A percentile compares a stretch with the other conserved stretches of the same genome.
Conservation (phyloP, 2,888 invertebrate genomes). For the Mellilla xanthometata region DNA sequence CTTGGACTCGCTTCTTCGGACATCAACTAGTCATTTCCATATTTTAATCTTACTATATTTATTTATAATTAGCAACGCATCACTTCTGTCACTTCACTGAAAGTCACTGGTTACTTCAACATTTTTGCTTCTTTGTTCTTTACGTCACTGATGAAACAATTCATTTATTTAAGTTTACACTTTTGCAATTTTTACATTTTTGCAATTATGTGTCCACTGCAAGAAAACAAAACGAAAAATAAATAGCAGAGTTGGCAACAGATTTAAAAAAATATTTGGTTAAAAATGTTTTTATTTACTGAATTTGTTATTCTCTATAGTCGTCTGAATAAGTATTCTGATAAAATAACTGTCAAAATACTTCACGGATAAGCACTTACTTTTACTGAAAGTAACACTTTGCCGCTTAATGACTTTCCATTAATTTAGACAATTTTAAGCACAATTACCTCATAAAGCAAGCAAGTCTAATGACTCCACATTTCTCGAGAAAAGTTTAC, state of each 20-base stretch:
- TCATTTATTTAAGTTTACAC: no score
- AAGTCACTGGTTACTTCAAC: background rate
- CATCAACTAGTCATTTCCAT: conserved; percentile 53
- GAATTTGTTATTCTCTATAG: no score
- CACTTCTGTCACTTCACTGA: conserved; percentile 8
- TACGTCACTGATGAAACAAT: no score
- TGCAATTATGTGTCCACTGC: no score
- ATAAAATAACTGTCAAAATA: no score
- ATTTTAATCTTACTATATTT: conserved; percentile 23
- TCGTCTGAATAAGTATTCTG: no score
- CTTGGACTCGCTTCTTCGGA: conserved; percentile 39
- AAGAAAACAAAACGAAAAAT: no score
- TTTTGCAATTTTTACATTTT: no score
- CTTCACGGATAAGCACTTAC: background rate
- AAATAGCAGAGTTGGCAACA: no score
- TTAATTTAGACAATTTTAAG: conserved; percentile 11
- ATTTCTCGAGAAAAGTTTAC: conserved; percentile 43
- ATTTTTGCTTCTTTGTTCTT: no score
- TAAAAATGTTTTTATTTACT: no score
- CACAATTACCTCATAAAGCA: conserved; percentile 14
- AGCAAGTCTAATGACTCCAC: conserved; percentile 11
- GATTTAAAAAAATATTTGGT: no score
- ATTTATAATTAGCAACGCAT: conserved; percentile 2
- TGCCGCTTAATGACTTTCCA: background rate
- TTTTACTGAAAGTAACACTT: background rate